These are phyloP conservation scores for Cacatua alba DNA, from an alignment of 2,113 vertebrate genomes.

Conservation along the genomic window DNA sequence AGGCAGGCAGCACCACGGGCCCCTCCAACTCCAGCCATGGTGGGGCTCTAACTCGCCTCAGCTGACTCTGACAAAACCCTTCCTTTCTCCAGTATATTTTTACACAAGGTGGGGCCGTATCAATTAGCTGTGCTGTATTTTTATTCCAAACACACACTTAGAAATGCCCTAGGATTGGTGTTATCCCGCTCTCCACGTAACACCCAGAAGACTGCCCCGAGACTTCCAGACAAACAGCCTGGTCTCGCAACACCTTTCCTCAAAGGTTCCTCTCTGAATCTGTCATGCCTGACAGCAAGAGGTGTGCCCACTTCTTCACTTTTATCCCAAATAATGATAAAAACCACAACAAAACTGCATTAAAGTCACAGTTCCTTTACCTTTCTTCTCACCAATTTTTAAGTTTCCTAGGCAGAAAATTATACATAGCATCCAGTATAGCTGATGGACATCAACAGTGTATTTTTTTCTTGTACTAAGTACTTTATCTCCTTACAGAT, in stretches of 20 bases:
- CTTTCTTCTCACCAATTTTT: background rate
- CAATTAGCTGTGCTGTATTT: background rate
- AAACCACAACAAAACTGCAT: background rate
- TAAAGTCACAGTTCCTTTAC: background rate
- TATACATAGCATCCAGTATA: fast-evolving
- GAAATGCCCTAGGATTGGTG: background rate
- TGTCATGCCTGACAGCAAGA: background rate
- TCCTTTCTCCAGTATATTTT: background rate
- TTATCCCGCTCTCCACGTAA: background rate
- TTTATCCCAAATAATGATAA: background rate
- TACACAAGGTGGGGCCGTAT: background rate
- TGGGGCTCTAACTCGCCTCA: background rate
- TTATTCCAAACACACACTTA: background rate
- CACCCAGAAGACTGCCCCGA: background rate
- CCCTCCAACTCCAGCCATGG: background rate
- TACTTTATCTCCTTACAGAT: background rate
- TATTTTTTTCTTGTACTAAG: background rate
- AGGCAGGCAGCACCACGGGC: background rate
- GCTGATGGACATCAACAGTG: background rate
- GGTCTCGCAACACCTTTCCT: background rate
- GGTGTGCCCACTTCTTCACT: background rate
- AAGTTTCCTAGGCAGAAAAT: background rate
- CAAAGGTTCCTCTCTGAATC: background rate
- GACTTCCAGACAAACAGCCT: background rate
- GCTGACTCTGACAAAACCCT: background rate